These are phyloP conservation scores for Leptoteleia sp. DNA, from an alignment of 1,140 invertebrate species.

Conservation along the genomic window DNA sequence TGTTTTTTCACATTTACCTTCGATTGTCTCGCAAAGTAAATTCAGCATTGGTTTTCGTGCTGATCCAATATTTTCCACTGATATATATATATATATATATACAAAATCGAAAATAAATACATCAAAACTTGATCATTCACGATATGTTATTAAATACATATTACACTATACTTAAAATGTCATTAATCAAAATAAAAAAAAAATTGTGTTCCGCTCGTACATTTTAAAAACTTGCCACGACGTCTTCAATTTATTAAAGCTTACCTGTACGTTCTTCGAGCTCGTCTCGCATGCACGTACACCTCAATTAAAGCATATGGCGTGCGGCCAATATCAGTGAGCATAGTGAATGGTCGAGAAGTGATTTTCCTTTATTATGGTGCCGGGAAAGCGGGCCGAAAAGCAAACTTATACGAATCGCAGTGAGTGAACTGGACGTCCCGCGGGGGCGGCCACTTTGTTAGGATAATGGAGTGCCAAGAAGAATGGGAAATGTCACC, in stretches of 20 bases:
- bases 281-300: conserved; percentile 4
- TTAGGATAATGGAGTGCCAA: conserved; percentile 79
- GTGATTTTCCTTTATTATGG: conserved; percentile 53
- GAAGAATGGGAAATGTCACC: conserved; percentile 81
- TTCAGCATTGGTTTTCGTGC: no score
- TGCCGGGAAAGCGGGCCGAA: conserved; percentile 55
- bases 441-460: conserved; percentile 80
- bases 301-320: conserved; percentile 46
- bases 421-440: conserved; percentile 65
- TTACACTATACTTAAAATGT: conserved; percentile 15
- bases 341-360: conserved; percentile 7
- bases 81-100: no score
- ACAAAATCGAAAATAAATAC: neutral
- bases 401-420: conserved; percentile 41
- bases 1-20: no score
- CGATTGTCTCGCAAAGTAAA: no score
- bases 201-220: neutral
- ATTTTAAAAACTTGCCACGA: neutral
- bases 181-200: conserved; percentile 25
- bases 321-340: conserved; percentile 2
- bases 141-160: neutral
- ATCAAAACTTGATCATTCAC: neutral
- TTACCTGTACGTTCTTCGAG: neutral
- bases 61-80: no score
- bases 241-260: conserved; percentile 4